Evolutionary conservation across 2,113 vertebrate species (phyloP), one percentile per base, ranked within the genome.

Genomic region (Centropus unirufus): DNA sequence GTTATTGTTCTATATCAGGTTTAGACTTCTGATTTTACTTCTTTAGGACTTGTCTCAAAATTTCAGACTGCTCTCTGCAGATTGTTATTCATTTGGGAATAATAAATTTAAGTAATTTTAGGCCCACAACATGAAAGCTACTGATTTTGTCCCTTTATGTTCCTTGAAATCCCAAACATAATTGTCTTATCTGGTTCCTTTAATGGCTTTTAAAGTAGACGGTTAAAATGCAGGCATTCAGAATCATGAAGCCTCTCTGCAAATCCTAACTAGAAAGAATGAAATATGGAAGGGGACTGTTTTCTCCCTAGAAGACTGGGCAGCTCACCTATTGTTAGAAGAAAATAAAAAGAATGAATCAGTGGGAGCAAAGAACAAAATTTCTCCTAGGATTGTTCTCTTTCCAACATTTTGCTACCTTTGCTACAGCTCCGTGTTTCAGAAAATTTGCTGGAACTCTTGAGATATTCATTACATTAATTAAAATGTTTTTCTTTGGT

Each of bases 21-120:
- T 96, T 40, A 92, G 40, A 87, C 55, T 72, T 94, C 32, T 81
- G 30, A 40, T 93, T 96, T 58, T 55, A 49, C 92, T 91, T 96
- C 80, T 79, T 86, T 59, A 80, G 51, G 59, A 51, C 61, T 87
- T 89, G 59, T 57, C 30, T 42, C 27, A 66, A 66, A 67, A 67
- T 93, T 84, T 87, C 30, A 59, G 27, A 54, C 16, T 32, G 9
- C 30, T 81, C 88, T 87, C 34, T 88, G 22, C 83, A 88, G n/a
- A 12, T 76, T 32, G 8, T 64, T 62, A 61, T 24, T 39, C 36
- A 42, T 67, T 29, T 63, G 55, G 24, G 57, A 70, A 22, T 30
- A 70, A 55, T 23, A 12, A 78, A 30, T 55, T 66, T 57, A 75
- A 64, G 61, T 92, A 51, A 55, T 72, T 90, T 61, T 40, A 57